Evolutionary conservation across 2,797 vertebrate genomes (phyloP), one percentile per base, ranked within the genome.

Genomic region (Eremophila alpestris): DNA sequence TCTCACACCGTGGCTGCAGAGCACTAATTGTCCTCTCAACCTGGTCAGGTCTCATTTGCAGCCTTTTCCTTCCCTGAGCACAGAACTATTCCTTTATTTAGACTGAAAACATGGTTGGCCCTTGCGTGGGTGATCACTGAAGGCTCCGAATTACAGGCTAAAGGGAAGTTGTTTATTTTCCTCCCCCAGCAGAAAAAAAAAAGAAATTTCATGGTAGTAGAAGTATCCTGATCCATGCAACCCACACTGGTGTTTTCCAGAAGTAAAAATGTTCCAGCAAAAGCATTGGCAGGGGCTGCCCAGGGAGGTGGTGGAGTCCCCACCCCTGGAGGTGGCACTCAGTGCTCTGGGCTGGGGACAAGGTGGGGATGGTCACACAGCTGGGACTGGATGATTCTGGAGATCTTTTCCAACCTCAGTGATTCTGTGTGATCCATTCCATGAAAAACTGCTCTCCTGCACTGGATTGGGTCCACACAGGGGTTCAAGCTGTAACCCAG

Each of bases 321-420:
- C 38, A 59, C 7, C 45, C 58, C 45, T 71, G 58, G 12, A 59
- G 0, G 30, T 83, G 65, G 18, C 69, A 68, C 55, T 60, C 18
- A 68, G 29, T 8, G 54, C 26, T 67, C 21, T 55, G 78, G 34
- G 76, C 59, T 74, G 68, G 46, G 29, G 62, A 68, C 45, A 43
- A 27, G 15, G 64, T 52, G 52, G 21, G 45, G 2, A 59, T 27
- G 0, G 18, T 22, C 21, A 34, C 21, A 34, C 51, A 58, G 40
- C 30, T 40, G 0, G 26, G 45, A 12, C 2, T 65, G 0, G 0
- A 13, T 51, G n/a, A 18, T 22, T 63, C 40, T 46, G 56, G 56
- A 48, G 24, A n/a, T 45, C 22, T 59, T 67, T 75, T 63, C 63
- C 43, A 58, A 6, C 38, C 43, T 36, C 15, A 21, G 0, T 9